Evolutionary conservation across 2,797 vertebrate genomes (phyloP).

Genomic region (Dallia pectoralis): DNA sequence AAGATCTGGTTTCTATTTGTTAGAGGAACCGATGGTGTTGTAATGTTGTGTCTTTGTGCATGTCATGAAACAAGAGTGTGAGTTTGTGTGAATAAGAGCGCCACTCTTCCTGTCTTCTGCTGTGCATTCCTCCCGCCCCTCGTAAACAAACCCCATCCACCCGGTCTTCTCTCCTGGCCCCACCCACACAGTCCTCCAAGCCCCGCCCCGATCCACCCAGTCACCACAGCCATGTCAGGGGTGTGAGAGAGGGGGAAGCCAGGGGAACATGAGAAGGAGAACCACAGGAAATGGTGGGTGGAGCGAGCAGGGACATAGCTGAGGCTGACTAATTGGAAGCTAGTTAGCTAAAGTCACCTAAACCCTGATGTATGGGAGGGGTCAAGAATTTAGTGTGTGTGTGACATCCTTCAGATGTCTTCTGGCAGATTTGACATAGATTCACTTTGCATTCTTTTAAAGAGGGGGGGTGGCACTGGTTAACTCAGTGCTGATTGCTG

Average conservation of each 20-base stretch:
- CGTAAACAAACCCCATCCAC: neutral
- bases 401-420: neutral
- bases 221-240: constrained; percentile 3
- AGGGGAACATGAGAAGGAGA: constrained; percentile 14
- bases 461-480: neutral
- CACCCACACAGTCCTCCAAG: neutral
- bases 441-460: neutral
- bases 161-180: neutral
- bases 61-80: neutral
- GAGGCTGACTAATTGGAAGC: constrained; percentile 14
- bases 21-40: neutral
- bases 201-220: neutral
- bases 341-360: neutral
- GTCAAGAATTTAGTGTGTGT: neutral
- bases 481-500: constrained; percentile 7
- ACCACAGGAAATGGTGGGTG: neutral
- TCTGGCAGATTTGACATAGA: neutral
- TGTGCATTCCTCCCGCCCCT: neutral
- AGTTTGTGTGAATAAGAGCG: neutral
- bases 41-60: constrained; percentile 1
- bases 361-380: constrained; percentile 1
- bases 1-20: no score
- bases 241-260: constrained; percentile 33
- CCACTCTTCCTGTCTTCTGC: neutral
- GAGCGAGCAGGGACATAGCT: constrained; percentile 40